A percentile compares a stretch with the other conserved stretches of the same genome.
phyloP scores from a whole-genome alignment of 2,113 vertebrate genomes.

The Promerops cafer region DNA sequence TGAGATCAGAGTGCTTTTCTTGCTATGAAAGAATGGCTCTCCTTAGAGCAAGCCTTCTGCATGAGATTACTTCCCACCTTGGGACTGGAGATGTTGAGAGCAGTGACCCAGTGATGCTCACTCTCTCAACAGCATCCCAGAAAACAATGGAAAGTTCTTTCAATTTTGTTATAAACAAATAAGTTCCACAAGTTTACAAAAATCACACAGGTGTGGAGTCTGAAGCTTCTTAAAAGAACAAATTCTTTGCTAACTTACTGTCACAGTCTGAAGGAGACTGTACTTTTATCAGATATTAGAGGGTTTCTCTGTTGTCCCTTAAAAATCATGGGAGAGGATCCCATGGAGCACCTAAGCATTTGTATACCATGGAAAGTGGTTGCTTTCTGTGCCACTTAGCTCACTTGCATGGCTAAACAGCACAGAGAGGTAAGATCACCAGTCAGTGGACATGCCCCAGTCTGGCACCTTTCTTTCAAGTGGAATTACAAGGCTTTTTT shows the following conservation, averaged over 20 bases:
- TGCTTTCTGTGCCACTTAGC: neutral
- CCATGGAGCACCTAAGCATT: rapidly evolving
- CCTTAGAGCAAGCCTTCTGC: neutral
- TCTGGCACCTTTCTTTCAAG: neutral
- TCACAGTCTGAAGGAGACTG: neutral
- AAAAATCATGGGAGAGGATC: neutral
- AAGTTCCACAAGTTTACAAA: neutral
- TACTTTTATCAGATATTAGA: neutral
- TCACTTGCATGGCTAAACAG: neutral
- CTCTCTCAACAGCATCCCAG: neutral
- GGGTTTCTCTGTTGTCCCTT: neutral
- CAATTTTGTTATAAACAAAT: neutral
- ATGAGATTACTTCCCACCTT: neutral
- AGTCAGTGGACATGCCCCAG: neutral
- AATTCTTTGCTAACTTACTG: neutral
- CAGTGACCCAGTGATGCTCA: neutral
- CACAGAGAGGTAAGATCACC: neutral
- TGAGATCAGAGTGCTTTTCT: neutral
- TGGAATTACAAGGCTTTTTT: neutral
- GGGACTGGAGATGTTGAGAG: neutral
- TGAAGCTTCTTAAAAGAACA: neutral
- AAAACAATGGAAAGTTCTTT: neutral
- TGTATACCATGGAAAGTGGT: neutral
- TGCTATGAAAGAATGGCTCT: neutral
- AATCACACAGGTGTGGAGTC: neutral